A percentile compares a stretch with the other conserved stretches of the same genome.
Conservation (phyloP, 2,888 invertebrate species). For the Netelia virgata region DNA sequence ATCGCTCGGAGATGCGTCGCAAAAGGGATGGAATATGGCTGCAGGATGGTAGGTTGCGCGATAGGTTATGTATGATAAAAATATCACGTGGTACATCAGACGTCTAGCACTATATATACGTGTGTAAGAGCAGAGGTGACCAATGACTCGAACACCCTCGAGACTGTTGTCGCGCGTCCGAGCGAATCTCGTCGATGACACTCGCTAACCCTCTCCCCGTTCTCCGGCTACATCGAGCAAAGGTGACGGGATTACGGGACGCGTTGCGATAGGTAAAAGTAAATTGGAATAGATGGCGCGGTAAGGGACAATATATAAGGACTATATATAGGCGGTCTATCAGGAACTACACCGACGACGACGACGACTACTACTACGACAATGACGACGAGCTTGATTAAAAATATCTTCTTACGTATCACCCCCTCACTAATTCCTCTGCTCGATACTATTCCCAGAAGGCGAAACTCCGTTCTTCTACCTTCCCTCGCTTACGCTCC, state of each 20-base stretch:
- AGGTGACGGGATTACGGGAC: slow-evolving; percentile 4
- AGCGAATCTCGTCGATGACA: slow-evolving; percentile 13
- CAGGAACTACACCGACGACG: background rate
- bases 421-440: slow-evolving; percentile 57
- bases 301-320: background rate
- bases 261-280: background rate
- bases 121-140: slow-evolving; percentile 11
- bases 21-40: slow-evolving; percentile 24
- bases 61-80: slow-evolving; percentile 49
- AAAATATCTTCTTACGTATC: slow-evolving; percentile 66
- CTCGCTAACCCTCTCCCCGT: background rate
- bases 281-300: background rate
- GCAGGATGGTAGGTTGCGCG: slow-evolving; percentile 24
- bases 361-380: background rate
- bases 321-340: background rate
- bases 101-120: background rate
- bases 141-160: slow-evolving; percentile 33
- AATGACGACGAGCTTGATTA: slow-evolving; percentile 62
- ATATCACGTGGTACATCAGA: slow-evolving; percentile 3
- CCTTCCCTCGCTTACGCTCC: slow-evolving; percentile 16
- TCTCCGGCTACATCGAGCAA: background rate
- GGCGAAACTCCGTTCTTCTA: slow-evolving; percentile 16
- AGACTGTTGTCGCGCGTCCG: background rate
- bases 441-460: slow-evolving; percentile 56
- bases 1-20: slow-evolving; percentile 68